Base-by-base conservation (phyloP, 2,888 invertebrate genomes). In the Megaustenia siamemsis region DNA sequence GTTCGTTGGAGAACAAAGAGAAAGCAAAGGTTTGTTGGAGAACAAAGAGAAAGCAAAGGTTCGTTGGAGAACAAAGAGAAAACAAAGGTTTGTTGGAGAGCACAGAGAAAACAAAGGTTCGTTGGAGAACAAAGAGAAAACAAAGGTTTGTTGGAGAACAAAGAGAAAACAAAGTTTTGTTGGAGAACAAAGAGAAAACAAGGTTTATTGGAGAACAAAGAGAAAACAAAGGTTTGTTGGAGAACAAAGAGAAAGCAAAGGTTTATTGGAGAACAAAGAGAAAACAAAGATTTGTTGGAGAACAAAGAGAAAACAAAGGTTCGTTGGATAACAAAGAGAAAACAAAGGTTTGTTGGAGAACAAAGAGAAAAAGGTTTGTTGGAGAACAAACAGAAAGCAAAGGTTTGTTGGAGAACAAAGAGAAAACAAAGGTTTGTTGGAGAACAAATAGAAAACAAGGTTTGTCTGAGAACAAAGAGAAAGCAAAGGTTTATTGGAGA, bases 71-170 rank as follows among this genome's bases (percentile, higher is more conserved):
- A 40, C 10, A 32, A 40, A 24, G 32, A 32, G 32, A 18, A 43
- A 10, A 24, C 38, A 40, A 32, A 53, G 28, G 53, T 28, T 18
- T 15, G 24, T 21, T 43, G 53, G 12, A n/a, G 40, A 66, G 24
- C 21, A 38, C 12, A 28, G 45, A 28, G 43, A 12, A 40, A 75
- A 60, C 43, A 63, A 15, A 73, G n/a, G n/a, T n/a, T n/a, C n/a
- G n/a, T n/a, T n/a, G 73, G 71, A 73, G 45, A 71, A 82, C 56
- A 63, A 56, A n/a, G 35, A 56, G 78, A 78, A 68, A 63, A 68
- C 78, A 77, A 35, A 32, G 56, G 45, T 35, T n/a, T 49, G 60
- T 21, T 35, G 40, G 66, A 45, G 66, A 28, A 49, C 21, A 38
- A 35, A 35, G 60, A 60, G 40, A 60, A 82, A 53, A 45, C 28